phyloP scores from a whole-genome alignment of 2,797 vertebrate genomes.

The Harpagifer antarcticus region DNA sequence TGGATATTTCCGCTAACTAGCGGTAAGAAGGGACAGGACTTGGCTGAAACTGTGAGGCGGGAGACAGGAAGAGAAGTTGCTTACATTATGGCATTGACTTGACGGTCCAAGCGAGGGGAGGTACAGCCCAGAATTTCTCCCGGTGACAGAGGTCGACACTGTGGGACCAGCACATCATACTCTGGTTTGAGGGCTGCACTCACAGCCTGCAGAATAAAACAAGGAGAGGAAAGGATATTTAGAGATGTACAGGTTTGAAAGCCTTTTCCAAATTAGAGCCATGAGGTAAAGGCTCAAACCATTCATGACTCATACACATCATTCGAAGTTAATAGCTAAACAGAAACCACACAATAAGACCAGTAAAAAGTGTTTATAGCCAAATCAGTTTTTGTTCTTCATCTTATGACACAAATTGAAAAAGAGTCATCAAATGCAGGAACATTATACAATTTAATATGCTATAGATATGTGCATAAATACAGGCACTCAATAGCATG shows the following conservation, averaged over 20 bases:
- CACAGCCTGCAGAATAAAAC: constrained; percentile 63
- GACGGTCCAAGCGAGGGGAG: constrained; percentile 87
- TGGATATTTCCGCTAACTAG: constrained; percentile 27
- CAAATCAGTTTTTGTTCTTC: not conserved
- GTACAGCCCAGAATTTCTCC: constrained; percentile 98
- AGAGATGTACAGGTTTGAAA: not conserved
- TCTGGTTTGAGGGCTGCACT: constrained; percentile 87
- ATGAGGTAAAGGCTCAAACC: not conserved
- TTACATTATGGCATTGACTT: constrained; percentile 93
- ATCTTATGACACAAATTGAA: not conserved
- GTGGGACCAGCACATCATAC: constrained; percentile 91
- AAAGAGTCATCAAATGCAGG: not conserved
- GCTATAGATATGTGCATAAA: constrained; percentile 6
- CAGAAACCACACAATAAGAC: not conserved
- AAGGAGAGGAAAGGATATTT: constrained; percentile 7
- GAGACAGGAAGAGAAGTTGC: constrained; percentile 56
- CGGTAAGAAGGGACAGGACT: constrained; percentile 11
- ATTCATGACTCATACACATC: not conserved
- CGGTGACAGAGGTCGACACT: constrained; percentile 96
- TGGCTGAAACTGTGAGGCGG: not conserved
- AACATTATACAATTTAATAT: not conserved
- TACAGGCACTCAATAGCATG: not conserved
- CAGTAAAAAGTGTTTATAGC: not conserved
- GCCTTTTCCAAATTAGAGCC: not conserved
- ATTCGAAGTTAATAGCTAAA: not conserved